phyloP scores from a whole-genome alignment of 1,140 invertebrate genomes.

The Armadillidium nasatum region DNA sequence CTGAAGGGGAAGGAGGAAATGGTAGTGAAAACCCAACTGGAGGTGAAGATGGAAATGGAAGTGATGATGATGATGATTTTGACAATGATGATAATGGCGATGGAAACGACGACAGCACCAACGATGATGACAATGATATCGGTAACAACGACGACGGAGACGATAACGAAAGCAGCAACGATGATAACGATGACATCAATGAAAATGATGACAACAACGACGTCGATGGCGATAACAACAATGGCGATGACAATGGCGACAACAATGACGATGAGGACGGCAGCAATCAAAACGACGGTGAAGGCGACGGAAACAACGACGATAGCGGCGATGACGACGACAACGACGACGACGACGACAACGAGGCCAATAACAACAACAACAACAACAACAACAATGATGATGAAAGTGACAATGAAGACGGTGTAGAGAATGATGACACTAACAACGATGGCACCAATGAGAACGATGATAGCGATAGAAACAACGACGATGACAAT shows the following conservation, averaged over 20 bases:
- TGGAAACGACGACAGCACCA: slow-evolving; percentile 1
- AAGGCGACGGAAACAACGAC: slow-evolving; percentile 13
- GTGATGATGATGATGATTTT: too few species aligned
- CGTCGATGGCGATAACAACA: slow-evolving; percentile 17
- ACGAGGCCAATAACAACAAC: slow-evolving; percentile 17
- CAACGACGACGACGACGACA: slow-evolving; percentile 16
- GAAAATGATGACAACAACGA: slow-evolving; percentile 5
- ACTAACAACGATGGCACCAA: slow-evolving; percentile 11
- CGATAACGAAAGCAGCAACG: neutral
- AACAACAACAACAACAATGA: slow-evolving; percentile 13
- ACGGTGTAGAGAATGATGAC: slow-evolving; percentile 26
- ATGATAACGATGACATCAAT: slow-evolving; percentile 4
- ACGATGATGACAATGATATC: slow-evolving; percentile 6
- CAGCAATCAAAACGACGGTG: neutral
- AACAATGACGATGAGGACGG: slow-evolving; percentile 23
- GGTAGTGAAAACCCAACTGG: too few species aligned
- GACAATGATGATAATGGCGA: slow-evolving; percentile 19
- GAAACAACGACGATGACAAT: slow-evolving; percentile 20
- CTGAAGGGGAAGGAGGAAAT: too few species aligned
- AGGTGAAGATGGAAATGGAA: too few species aligned
- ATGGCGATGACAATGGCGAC: slow-evolving; percentile 19
- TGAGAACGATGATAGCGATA: slow-evolving; percentile 18
- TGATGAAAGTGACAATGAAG: slow-evolving; percentile 18
- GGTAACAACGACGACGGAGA: slow-evolving; percentile 20
- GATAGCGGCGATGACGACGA: slow-evolving; percentile 18